Conservation (phyloP, 30 jellyfish, hydroid and myxozoan genomes). For the Rhopilema esculentum region DNA sequence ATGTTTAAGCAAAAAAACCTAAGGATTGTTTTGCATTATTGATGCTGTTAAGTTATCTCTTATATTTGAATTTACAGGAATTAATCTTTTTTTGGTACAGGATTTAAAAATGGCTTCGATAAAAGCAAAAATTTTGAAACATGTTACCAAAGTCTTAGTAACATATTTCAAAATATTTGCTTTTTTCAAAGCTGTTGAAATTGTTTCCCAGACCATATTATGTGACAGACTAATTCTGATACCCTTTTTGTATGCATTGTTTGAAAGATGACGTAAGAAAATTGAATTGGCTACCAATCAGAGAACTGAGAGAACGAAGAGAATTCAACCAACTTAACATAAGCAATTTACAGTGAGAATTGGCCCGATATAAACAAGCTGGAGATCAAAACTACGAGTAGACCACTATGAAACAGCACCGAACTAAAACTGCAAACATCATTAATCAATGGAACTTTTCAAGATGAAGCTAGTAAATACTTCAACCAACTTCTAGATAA, state of each 20-base stretch:
- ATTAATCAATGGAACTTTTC: conserved; percentile 34
- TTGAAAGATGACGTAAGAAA: conserved; percentile 26
- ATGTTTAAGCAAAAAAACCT: no score
- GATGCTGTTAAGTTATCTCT: no score
- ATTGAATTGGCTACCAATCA: conserved; percentile 49
- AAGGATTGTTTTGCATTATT: no score
- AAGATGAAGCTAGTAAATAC: conserved; percentile 39
- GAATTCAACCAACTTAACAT: conserved; percentile 54
- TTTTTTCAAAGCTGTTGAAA: no score
- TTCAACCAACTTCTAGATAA: conserved; percentile 34
- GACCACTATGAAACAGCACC: conserved; percentile 36
- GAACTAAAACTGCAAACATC: conserved; percentile 51
- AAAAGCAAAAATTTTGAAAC: no score
- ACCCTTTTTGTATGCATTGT: conserved; percentile 32
- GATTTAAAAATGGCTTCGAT: no score
- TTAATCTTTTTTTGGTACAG: no score
- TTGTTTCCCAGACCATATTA: no score
- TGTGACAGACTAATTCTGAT: no score
- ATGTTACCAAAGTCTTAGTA: no score
- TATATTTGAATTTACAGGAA: no score
- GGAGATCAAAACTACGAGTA: conserved; percentile 47
- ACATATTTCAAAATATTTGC: no score
- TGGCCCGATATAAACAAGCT: conserved; percentile 65
- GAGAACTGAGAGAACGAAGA: conserved; percentile 52
- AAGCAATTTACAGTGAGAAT: conserved; percentile 34